phyloP scores from a whole-genome alignment of 2,113 vertebrate species.

The Bujurquina vittata region DNA sequence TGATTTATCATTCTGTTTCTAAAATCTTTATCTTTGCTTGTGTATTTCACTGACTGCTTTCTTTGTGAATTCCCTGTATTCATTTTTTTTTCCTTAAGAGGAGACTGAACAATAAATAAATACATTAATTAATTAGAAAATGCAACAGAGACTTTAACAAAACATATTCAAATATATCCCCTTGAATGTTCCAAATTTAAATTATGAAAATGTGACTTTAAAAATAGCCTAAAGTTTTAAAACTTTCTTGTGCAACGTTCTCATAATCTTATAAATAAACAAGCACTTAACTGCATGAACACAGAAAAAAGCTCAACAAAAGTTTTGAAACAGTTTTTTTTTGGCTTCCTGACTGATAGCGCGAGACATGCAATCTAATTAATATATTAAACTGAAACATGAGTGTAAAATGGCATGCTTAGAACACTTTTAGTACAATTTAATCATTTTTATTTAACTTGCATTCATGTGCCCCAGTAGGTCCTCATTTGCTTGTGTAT shows the following conservation, averaged over 20 bases:
- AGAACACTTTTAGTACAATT: conserved; percentile 46
- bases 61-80: not conserved
- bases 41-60: conserved; percentile 15
- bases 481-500: conserved; percentile 29
- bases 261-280: conserved; percentile 51
- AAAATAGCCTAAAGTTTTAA: conserved; percentile 45
- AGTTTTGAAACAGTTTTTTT: not conserved
- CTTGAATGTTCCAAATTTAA: conserved; percentile 40
- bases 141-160: conserved; percentile 14
- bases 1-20: conserved; percentile 18
- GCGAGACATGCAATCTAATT: conserved; percentile 44
- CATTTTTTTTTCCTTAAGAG: conserved; percentile 26
- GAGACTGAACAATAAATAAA: not conserved
- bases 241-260: conserved; percentile 26
- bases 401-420: conserved; percentile 23
- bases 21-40: conserved; percentile 4
- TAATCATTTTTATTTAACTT: conserved; percentile 10
- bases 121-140: not conserved
- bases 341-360: conserved; percentile 26
- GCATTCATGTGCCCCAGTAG: conserved; percentile 20
- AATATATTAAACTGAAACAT: conserved; percentile 36
- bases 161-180: conserved; percentile 46
- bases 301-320: conserved; percentile 32
- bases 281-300: conserved; percentile 20
- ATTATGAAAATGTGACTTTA: conserved; percentile 57